phyloP scores from a whole-genome alignment of 2,113 vertebrate genomes.

The Alethe castanea region DNA sequence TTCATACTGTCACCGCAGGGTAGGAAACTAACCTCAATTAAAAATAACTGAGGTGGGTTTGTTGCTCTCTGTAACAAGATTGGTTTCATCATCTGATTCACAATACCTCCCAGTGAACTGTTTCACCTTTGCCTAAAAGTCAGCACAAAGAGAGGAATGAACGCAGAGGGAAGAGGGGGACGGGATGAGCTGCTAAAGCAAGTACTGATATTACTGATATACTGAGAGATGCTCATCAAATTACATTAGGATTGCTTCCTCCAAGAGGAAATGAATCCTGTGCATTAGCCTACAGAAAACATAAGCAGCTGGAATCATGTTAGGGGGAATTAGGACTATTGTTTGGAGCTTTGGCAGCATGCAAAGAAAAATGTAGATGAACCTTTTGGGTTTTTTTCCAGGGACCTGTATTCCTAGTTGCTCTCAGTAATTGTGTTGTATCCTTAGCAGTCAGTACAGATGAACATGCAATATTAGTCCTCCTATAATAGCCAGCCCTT shows the following conservation, averaged over 20 bases:
- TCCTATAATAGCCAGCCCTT: not conserved
- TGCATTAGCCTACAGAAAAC: constrained; percentile 43
- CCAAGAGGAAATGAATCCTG: constrained; percentile 12
- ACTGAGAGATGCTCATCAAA: not conserved
- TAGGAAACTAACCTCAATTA: not conserved
- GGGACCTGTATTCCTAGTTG: not conserved
- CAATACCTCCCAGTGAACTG: not conserved
- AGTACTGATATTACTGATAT: not conserved
- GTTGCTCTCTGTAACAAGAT: not conserved
- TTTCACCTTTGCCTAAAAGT: not conserved
- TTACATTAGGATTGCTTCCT: not conserved
- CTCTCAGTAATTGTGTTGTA: not conserved
- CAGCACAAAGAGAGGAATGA: not conserved
- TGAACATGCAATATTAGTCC: not conserved
- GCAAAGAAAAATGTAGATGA: not conserved
- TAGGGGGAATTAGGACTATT: not conserved
- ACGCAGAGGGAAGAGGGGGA: not conserved
- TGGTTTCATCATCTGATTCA: not conserved
- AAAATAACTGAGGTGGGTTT: not conserved
- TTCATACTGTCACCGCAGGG: not conserved
- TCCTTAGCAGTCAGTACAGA: not conserved
- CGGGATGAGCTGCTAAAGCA: not conserved
- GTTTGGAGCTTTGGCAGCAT: not conserved
- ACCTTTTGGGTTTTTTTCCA: not conserved
- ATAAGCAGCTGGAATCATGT: constrained; percentile 4